phyloP scores from a whole-genome alignment of 2,888 invertebrate genomes.

The Bombylius major region DNA sequence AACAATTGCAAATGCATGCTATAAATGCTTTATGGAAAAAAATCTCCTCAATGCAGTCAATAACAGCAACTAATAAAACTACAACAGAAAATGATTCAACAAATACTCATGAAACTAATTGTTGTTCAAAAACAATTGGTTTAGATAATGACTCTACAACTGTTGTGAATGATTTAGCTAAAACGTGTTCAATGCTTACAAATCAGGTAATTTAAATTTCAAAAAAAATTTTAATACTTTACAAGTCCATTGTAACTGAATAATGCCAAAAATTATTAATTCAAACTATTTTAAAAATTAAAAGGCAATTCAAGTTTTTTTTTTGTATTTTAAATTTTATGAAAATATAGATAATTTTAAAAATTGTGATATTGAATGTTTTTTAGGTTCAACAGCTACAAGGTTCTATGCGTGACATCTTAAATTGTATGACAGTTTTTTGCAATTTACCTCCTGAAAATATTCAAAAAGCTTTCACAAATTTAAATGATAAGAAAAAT shows the following conservation, averaged over 20 bases:
- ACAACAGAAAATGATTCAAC: neutral
- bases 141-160: slow-evolving; percentile 45
- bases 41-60: slow-evolving; percentile 50
- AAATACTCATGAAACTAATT: slow-evolving; percentile 11
- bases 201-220: slow-evolving; percentile 45
- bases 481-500: slow-evolving; percentile 22
- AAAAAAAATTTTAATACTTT: neutral
- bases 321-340: neutral
- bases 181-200: slow-evolving; percentile 61
- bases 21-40: slow-evolving; percentile 84
- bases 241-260: too few species aligned
- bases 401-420: slow-evolving; percentile 64
- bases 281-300: too few species aligned
- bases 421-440: slow-evolving; percentile 53
- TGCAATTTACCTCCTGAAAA: slow-evolving; percentile 33
- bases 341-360: too few species aligned
- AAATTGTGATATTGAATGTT: too few species aligned
- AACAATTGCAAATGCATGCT: slow-evolving; percentile 80
- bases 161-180: slow-evolving; percentile 54
- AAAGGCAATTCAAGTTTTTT: neutral
- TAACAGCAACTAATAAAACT: neutral
- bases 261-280: too few species aligned
- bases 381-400: slow-evolving; percentile 63
- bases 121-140: slow-evolving; percentile 15
- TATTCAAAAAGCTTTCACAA: slow-evolving; percentile 24